Evolutionary conservation across 2,113 vertebrate genomes (phyloP).

Genomic region (Neodon shergylaensis): DNA sequence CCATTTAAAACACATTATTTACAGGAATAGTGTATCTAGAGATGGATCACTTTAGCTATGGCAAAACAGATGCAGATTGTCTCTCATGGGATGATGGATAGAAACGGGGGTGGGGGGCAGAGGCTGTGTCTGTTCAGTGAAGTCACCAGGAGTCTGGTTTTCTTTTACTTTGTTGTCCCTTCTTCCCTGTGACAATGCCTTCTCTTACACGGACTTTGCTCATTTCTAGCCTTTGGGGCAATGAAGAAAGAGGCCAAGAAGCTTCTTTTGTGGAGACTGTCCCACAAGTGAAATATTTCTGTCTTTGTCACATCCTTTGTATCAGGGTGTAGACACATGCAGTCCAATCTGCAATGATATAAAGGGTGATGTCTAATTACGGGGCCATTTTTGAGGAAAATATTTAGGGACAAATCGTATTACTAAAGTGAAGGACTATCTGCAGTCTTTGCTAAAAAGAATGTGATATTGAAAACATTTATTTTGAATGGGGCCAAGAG

Average conservation of each 20-base stretch:
- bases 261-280: background rate
- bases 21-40: background rate
- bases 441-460: conserved; percentile 14
- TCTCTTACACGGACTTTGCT: background rate
- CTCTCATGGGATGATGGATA: background rate
- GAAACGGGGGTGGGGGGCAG: background rate
- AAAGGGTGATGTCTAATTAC: background rate
- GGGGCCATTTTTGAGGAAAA: background rate
- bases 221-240: background rate
- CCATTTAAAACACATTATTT: background rate
- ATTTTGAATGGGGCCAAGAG: background rate
- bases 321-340: background rate
- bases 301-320: background rate
- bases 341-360: background rate
- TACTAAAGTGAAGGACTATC: background rate
- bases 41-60: background rate
- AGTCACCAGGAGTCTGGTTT: background rate
- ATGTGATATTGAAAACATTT: background rate
- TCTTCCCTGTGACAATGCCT: background rate
- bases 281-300: background rate
- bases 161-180: background rate
- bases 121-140: background rate
- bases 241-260: background rate
- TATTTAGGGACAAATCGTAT: background rate
- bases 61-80: background rate